Evolutionary conservation across 2,888 invertebrate species (phyloP), one percentile per base, ranked within the genome.

Genomic region (Chaetoderma sp.): DNA sequence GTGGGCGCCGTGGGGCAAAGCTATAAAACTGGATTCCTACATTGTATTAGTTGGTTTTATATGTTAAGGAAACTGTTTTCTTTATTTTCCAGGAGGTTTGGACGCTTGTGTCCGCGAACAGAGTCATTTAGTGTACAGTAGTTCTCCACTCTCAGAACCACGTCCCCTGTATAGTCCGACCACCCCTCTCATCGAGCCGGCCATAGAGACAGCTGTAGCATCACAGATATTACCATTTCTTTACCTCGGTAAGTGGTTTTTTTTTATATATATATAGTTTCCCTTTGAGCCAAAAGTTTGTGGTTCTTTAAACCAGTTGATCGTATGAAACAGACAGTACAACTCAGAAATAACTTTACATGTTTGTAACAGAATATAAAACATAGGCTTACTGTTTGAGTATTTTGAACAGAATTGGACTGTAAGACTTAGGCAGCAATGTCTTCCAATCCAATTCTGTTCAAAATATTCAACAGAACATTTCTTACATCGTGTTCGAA

Each of bases 181-280:
- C 79, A 77, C 82, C 76, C 74, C 77, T 80, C 65, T 78, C 75
- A 73, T 79, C 44, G 77, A 81, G 70, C 77, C 80, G 36, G 62
- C 69, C 61, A 86, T 87, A 76, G 93, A 93, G 87, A 91, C 90
- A 73, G 92, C 92, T 83, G 92, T 92, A 21, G 91, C 93, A 70
- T 93, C 93, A 66, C 89, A 92, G 83, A 92, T 94, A 60, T 89
- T 94, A 77, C 93, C 94, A 57, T 93, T 92, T 87, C 89, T 94
- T 73, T 92, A 92, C 87, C 90, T 94, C 76, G 94, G 85, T 85
- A 71, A 72, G 82, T 70, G 10, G n/a, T 10, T 10, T 36, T n/a
- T 36, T 13, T 16, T 8, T 18, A 16, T 16, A 32, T 54, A 25
- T 10, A 10, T 27, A 16, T 10, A 16, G n/a, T n/a, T n/a, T n/a